Conservation (phyloP, 2,888 invertebrate species). For the Uloborus plumipes region DNA sequence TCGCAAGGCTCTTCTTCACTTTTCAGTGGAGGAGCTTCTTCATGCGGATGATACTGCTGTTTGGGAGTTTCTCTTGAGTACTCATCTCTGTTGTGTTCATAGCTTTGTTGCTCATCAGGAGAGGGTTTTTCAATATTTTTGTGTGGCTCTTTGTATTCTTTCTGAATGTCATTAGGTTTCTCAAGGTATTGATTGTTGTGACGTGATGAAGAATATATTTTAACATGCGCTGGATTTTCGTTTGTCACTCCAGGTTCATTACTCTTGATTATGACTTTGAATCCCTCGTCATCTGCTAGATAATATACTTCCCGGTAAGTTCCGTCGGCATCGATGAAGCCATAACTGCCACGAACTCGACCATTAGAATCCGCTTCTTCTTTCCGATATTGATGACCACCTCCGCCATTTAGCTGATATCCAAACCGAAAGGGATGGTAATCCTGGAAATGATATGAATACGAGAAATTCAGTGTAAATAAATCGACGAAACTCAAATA, state of each 20-base stretch:
- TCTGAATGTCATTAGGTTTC: too few relatives aligned
- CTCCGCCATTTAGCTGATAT: conserved; percentile 14
- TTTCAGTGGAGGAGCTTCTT: too few relatives aligned
- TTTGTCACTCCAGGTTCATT: conserved; percentile 32
- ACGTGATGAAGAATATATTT: conserved; percentile 9
- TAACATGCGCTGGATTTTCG: conserved; percentile 29
- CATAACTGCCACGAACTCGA: conserved; percentile 29
- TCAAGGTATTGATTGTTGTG: too few relatives aligned
- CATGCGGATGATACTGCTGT: too few relatives aligned
- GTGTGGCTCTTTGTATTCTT: too few relatives aligned
- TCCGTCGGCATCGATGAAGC: conserved; percentile 25
- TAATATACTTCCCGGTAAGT: conserved; percentile 23
- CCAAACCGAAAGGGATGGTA: conserved; percentile 25
- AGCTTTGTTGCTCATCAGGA: too few relatives aligned
- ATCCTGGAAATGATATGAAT: neutral
- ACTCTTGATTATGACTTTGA: conserved; percentile 28
- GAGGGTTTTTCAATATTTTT: too few relatives aligned
- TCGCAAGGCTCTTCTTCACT: too few relatives aligned
- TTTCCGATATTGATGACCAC: conserved; percentile 21
- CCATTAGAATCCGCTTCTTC: conserved; percentile 21
- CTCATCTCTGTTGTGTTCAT: conserved; percentile 4
- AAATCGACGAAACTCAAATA: too few relatives aligned
- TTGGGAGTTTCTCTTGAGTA: neutral
- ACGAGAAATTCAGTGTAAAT: neutral
- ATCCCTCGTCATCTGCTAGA: conserved; percentile 31